Conservation (phyloP, 2,113 vertebrate genomes). For the human region DNA sequence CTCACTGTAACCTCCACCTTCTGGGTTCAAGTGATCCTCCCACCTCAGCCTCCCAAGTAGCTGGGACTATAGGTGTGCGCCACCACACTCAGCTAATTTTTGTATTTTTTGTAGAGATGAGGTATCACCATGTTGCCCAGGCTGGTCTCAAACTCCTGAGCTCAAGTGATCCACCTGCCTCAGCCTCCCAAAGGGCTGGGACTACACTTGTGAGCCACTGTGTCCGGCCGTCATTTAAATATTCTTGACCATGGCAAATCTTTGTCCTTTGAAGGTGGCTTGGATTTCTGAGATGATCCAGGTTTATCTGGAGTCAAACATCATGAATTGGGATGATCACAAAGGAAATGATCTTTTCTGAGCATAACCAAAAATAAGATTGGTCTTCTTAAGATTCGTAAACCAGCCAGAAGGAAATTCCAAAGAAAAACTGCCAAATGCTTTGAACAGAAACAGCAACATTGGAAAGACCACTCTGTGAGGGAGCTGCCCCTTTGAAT, state of each 20-base stretch:
- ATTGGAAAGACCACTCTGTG: neutral
- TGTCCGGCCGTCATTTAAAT: neutral
- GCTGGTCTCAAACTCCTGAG: too few relatives aligned
- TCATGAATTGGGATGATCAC: neutral
- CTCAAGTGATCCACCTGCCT: too few relatives aligned
- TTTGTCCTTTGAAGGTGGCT: neutral
- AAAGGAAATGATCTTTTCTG: constrained; percentile 7
- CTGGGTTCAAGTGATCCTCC: too few relatives aligned
- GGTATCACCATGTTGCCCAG: too few relatives aligned
- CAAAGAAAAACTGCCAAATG: neutral
- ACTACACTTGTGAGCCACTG: too few relatives aligned
- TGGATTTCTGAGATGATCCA: neutral
- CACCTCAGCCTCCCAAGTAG: too few relatives aligned
- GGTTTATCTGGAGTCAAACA: neutral
- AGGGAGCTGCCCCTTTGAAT: neutral
- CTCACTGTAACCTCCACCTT: too few relatives aligned
- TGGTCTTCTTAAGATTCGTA: neutral
- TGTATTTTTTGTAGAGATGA: too few relatives aligned
- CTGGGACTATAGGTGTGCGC: too few relatives aligned
- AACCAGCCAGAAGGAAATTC: neutral
- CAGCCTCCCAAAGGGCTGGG: too few relatives aligned
- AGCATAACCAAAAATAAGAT: constrained; percentile 28
- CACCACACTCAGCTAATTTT: too few relatives aligned
- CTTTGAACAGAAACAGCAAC: neutral
- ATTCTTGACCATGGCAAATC: neutral